A percentile compares a stretch with the other conserved stretches of the same genome.
These are phyloP conservation scores for Phania funesta DNA, from an alignment of 2,888 invertebrate species.

Conservation along the genomic window DNA sequence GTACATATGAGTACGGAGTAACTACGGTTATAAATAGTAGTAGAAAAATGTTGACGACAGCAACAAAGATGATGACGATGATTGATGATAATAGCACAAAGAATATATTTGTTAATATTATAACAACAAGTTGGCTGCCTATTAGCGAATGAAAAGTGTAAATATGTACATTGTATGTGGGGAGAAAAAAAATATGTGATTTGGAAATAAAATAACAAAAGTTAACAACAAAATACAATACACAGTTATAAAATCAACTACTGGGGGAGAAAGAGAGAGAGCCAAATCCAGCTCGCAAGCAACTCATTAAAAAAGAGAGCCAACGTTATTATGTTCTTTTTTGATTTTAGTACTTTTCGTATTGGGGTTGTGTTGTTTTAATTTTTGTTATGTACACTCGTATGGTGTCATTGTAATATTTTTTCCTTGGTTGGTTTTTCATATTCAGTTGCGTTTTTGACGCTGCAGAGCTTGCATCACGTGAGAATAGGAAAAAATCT, in stretches of 20 bases:
- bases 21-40: neutral
- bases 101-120: too few relatives aligned
- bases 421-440: slow-evolving; percentile 62
- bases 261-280: neutral
- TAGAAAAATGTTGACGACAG: slow-evolving; percentile 9
- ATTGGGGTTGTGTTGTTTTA: slow-evolving; percentile 16
- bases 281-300: neutral
- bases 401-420: slow-evolving; percentile 67
- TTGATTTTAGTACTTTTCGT: neutral
- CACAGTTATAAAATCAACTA: slow-evolving; percentile 38
- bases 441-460: slow-evolving; percentile 68
- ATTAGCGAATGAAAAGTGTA: too few relatives aligned
- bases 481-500: slow-evolving; percentile 51
- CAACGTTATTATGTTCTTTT: neutral
- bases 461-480: slow-evolving; percentile 68
- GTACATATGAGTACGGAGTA: too few relatives aligned
- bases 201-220: slow-evolving; percentile 32
- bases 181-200: neutral
- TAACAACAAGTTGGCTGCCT: neutral
- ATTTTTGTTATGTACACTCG: slow-evolving; percentile 36
- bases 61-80: neutral
- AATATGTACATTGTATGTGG: neutral
- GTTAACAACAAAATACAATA: slow-evolving; percentile 39
- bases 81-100: slow-evolving; percentile 3
- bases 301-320: slow-evolving; percentile 12